A percentile compares a stretch with the other conserved stretches of the same genome.
Evolutionary conservation across 2,888 invertebrate genomes (phyloP).

Genomic region (Cacoxenus indagator): DNA sequence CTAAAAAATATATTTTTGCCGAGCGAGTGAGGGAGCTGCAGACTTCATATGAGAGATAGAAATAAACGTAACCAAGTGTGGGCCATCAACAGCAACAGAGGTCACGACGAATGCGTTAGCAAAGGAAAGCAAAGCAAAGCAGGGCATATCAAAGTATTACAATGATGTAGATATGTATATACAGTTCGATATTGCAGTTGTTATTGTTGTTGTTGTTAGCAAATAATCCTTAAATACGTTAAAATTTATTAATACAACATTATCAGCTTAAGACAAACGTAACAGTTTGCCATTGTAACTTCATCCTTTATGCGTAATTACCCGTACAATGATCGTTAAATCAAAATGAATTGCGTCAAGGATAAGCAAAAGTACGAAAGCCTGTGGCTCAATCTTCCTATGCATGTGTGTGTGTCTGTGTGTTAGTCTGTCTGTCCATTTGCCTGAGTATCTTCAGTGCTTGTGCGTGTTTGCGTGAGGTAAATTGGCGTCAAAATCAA

Average conservation of each 20-base stretch:
- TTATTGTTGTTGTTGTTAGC: background rate
- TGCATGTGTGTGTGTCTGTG: background rate
- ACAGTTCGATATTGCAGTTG: background rate
- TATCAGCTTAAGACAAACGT: constrained; percentile 13
- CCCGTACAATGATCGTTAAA: constrained; percentile 21
- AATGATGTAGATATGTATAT: no score
- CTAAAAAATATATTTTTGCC: no score
- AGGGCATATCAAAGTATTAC: no score
- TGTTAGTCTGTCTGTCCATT: no score
- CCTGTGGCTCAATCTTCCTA: background rate
- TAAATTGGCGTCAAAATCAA: background rate
- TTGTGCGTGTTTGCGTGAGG: background rate
- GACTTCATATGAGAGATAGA: no score
- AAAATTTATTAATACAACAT: constrained; percentile 20
- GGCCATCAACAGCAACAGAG: no score
- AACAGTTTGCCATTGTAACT: background rate
- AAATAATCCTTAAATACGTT: constrained; percentile 6
- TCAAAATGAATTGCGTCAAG: constrained; percentile 13
- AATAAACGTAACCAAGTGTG: no score
- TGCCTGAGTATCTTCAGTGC: no score
- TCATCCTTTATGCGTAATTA: constrained; percentile 10
- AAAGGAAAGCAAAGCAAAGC: no score
- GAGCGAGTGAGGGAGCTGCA: no score
- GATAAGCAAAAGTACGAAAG: constrained; percentile 12
- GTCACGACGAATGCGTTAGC: no score